Base-by-base conservation (phyloP, 2,888 invertebrate species). In the Meloe dianella region DNA sequence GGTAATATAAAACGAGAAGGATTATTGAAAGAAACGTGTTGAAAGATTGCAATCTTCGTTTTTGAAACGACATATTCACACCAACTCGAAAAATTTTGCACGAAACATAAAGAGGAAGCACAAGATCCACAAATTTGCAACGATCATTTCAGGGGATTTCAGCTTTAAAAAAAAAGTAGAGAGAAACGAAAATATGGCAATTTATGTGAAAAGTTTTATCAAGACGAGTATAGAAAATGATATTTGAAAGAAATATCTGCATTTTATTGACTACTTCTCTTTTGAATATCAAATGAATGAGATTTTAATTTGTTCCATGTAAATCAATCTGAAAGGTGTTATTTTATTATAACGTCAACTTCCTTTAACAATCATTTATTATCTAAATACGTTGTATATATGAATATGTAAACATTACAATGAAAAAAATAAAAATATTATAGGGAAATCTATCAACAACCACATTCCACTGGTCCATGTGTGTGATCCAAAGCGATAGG, bases 401-500 rank as follows among this genome's bases (percentile, higher is more conserved):
- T 47, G 47, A 47, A 20, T 47, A 47, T 20, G 47, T 47, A 47
- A 47, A 47, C 47, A 47, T 47, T 47, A 3, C n/a, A n/a, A n/a
- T n/a, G n/a, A n/a, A n/a, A n/a, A 47, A 47, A 20, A 47, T 47
- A 20, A 47, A 47, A 22, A 9, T 47, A 47, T 47, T n/a, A 20
- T 47, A 9, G 2, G 47, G 47, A 47, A 47, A 47, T 47, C 47
- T 47, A 47, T 47, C 47, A 47, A 47, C 47, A 47, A 20, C 17
- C 47, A 47, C 47, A 47, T 47, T 47, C 47, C 47, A 47, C 17
- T 17, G 7, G 41, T 41, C 5, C 9, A 10, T 56, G 68, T 68
- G 68, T 68, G 65, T 65, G 68, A 68, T 68, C 68, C 20, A 20
- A 47, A 47, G 65, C 65, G 68, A 68, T 68, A 65, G 47, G 20